Evolutionary conservation across 2,888 invertebrate species (phyloP).

Genomic region (Poecilobothrus nobilitatus): DNA sequence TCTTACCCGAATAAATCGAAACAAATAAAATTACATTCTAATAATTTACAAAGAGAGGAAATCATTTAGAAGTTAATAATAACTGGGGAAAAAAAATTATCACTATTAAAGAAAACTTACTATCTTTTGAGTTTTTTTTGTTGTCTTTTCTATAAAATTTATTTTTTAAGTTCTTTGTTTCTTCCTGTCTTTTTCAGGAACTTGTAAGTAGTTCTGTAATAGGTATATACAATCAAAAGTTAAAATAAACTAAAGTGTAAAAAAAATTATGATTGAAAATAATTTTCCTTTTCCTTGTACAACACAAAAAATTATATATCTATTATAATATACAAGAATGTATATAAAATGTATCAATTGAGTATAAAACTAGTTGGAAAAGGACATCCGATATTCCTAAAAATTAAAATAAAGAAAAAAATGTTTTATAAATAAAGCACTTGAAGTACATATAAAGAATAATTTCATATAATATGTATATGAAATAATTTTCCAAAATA

Average conservation of each 20-base stretch:
- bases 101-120: too few relatives aligned
- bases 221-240: too few relatives aligned
- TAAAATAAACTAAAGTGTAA: background rate
- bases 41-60: too few relatives aligned
- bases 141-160: too few relatives aligned
- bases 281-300: background rate
- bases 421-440: background rate
- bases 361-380: too few relatives aligned
- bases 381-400: background rate
- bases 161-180: too few relatives aligned
- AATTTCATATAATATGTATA: background rate
- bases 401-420: background rate
- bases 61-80: too few relatives aligned
- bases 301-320: background rate
- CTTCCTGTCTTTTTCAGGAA: background rate
- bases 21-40: too few relatives aligned
- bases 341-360: background rate
- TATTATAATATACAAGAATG: background rate
- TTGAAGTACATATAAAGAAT: background rate
- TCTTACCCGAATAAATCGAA: too few relatives aligned
- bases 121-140: too few relatives aligned
- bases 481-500: background rate
- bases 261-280: background rate
- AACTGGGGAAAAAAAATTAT: too few relatives aligned
- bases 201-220: background rate